phyloP scores from a whole-genome alignment of 1,140 invertebrate species.

The Diorhabda sublineata region DNA sequence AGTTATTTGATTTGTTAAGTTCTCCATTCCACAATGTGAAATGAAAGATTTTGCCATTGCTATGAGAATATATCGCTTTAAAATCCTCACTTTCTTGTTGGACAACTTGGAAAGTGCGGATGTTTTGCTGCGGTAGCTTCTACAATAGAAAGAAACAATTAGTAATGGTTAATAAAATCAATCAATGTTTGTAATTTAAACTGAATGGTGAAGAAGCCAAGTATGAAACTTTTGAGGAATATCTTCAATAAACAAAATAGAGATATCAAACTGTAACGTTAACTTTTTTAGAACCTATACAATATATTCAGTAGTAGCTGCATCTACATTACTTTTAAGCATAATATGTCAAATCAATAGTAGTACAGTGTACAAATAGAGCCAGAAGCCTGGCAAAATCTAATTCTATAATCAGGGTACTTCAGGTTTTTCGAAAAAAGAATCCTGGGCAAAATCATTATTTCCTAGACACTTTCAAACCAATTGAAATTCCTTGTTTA shows the following conservation, averaged over 20 bases:
- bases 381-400: too few species aligned
- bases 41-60: slow-evolving; percentile 13
- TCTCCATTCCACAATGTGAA: slow-evolving; percentile 24
- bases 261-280: background rate
- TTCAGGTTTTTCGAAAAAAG: too few species aligned
- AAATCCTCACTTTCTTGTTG: slow-evolving; percentile 15
- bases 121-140: slow-evolving; percentile 33
- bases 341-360: background rate
- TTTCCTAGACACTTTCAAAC: too few species aligned
- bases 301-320: background rate
- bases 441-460: too few species aligned
- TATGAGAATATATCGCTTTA: slow-evolving; percentile 27
- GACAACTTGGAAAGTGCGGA: slow-evolving; percentile 30
- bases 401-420: too few species aligned
- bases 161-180: background rate
- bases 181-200: background rate
- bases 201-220: background rate
- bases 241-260: background rate
- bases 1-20: slow-evolving; percentile 14
- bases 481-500: too few species aligned
- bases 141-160: slow-evolving; percentile 25
- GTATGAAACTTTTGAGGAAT: background rate
- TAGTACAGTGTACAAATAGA: too few species aligned
- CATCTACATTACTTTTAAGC: background rate
- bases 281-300: background rate